Conservation (phyloP, 2,888 invertebrate species). For the Glaucopsyche alexis region DNA sequence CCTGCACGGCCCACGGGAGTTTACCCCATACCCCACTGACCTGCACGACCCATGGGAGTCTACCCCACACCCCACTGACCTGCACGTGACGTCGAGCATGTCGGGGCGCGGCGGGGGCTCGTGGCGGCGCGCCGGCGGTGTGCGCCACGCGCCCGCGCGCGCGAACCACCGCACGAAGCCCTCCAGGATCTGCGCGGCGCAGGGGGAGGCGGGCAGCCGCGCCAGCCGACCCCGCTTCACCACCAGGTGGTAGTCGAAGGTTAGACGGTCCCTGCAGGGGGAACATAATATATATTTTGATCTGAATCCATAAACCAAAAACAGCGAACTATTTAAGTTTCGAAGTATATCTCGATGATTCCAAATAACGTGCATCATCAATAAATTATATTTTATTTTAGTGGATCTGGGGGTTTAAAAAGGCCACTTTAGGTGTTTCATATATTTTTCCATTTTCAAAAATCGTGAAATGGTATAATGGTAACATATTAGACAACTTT, state of each 20-base stretch:
- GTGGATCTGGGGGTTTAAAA: too few relatives aligned
- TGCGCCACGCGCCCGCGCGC: constrained; percentile 70
- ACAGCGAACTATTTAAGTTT: neutral
- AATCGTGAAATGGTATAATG: too few relatives aligned
- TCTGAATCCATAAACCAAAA: too few relatives aligned
- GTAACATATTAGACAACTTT: too few relatives aligned
- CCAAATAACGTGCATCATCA: too few relatives aligned
- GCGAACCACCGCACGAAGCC: constrained; percentile 75
- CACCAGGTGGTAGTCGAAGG: constrained; percentile 74
- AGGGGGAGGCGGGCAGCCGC: constrained; percentile 65
- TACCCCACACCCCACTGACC: constrained; percentile 45
- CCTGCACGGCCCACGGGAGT: neutral
- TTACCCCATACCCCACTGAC: neutral
- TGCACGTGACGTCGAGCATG: constrained; percentile 65
- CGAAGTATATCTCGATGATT: too few relatives aligned
- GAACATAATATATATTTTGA: too few relatives aligned
- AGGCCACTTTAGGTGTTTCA: too few relatives aligned
- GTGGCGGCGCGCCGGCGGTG: constrained; percentile 53
- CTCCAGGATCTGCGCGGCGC: constrained; percentile 71
- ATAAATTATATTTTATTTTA: too few relatives aligned
- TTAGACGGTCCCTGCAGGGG: constrained; percentile 63
- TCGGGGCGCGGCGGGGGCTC: constrained; percentile 63
- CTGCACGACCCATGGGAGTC: neutral
- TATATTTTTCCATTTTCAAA: too few relatives aligned
- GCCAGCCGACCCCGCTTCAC: constrained; percentile 70